These are phyloP conservation scores for Odocoileus hemionus DNA, from an alignment of 2,113 vertebrate genomes.

Conservation along the genomic window DNA sequence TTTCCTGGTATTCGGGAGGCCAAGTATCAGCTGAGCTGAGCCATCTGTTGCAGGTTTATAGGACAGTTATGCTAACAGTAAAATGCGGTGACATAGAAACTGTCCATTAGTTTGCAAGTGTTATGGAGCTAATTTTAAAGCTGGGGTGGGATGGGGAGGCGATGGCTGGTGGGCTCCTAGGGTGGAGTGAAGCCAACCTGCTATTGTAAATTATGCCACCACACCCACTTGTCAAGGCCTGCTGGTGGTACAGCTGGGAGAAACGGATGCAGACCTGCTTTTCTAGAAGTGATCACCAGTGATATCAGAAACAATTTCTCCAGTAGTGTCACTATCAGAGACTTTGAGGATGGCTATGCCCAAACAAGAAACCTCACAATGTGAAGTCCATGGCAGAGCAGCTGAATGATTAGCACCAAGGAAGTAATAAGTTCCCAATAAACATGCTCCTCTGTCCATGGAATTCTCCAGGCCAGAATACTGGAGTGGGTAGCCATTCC, in stretches of 20 bases:
- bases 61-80: background rate
- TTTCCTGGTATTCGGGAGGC: background rate
- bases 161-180: background rate
- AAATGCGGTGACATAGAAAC: background rate
- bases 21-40: background rate
- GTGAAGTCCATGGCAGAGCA: background rate
- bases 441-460: background rate
- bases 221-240: background rate
- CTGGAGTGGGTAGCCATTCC: background rate
- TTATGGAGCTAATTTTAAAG: background rate
- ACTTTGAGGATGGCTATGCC: background rate
- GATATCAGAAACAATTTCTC: background rate
- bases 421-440: background rate
- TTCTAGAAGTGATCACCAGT: background rate
- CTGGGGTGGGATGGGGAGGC: background rate
- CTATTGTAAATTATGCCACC: too few species aligned
- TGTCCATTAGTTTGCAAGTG: too few species aligned
- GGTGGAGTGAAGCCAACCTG: too few species aligned
- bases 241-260: background rate
- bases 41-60: background rate
- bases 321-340: background rate
- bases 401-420: background rate
- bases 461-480: background rate
- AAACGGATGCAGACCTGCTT: background rate
- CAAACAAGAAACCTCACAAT: background rate